phyloP scores from a whole-genome alignment of 2,113 vertebrate genomes.

The Cacatua alba region DNA sequence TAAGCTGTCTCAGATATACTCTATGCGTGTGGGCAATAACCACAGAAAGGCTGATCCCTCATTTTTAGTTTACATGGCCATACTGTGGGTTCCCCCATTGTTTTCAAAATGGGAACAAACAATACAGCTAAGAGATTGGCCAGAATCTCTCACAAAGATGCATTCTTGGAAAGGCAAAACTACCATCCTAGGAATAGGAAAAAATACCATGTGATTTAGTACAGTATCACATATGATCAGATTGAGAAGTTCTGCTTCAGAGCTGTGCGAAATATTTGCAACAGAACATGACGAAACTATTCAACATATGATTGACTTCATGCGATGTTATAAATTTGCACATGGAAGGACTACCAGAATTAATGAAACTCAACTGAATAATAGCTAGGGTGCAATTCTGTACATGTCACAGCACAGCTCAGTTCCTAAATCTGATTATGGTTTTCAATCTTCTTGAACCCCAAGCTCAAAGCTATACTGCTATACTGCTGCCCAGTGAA shows the following conservation, averaged over 20 bases:
- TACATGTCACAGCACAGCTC: neutral
- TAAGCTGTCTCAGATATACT: neutral
- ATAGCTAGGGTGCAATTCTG: neutral
- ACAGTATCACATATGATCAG: neutral
- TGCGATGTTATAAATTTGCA: neutral
- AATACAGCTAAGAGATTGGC: neutral
- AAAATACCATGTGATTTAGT: neutral
- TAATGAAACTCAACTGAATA: neutral
- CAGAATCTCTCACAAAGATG: neutral
- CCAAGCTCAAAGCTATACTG: neutral
- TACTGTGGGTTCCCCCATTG: neutral
- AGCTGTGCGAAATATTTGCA: neutral
- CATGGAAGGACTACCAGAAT: neutral
- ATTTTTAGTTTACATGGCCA: neutral
- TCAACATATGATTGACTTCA: neutral
- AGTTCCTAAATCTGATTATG: neutral
- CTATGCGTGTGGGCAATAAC: neutral
- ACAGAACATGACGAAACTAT: neutral
- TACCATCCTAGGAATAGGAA: neutral
- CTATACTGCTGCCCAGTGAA: neutral
- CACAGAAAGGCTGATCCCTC: neutral
- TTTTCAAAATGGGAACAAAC: neutral
- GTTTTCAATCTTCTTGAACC: conserved; percentile 8
- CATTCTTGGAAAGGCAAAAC: neutral
- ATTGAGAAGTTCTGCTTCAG: neutral